These are phyloP conservation scores for Chrysopa pallens DNA, from an alignment of 1,140 invertebrate species.

Conservation along the genomic window DNA sequence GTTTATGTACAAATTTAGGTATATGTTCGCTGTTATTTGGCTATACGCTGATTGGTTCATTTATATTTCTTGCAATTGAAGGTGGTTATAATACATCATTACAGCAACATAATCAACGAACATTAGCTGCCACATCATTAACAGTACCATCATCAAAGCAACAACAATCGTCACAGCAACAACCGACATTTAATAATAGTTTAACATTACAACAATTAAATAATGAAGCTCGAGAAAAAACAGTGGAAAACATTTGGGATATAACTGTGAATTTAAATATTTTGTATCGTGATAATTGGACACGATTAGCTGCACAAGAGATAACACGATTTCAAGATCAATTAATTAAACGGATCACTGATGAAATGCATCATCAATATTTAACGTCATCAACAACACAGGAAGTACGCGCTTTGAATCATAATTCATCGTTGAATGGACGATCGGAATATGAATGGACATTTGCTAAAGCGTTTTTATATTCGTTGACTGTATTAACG, in stretches of 20 bases:
- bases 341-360: constrained; percentile 56
- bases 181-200: constrained; percentile 10
- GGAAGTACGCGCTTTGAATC: constrained; percentile 24
- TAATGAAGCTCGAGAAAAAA: constrained; percentile 47
- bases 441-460: constrained; percentile 61
- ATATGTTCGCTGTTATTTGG: constrained; percentile 72
- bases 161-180: constrained; percentile 6
- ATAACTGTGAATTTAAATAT: constrained; percentile 88
- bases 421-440: constrained; percentile 22
- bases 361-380: constrained; percentile 62
- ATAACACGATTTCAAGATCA: constrained; percentile 78
- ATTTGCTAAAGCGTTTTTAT: constrained; percentile 85
- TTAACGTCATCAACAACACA: constrained; percentile 23
- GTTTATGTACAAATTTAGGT: constrained; percentile 69
- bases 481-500: constrained; percentile 87
- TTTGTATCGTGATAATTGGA: constrained; percentile 90
- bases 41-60: constrained; percentile 79
- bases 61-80: constrained; percentile 84
- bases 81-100: constrained; percentile 36
- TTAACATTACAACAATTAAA: constrained; percentile 21
- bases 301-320: constrained; percentile 64
- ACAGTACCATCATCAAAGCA: constrained; percentile 5
- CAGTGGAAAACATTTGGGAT: constrained; percentile 83
- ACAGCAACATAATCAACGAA: constrained; percentile 34
- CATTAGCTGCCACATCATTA: constrained; percentile 34